phyloP scores from a whole-genome alignment of 2,797 vertebrate species.

The Aldrovandia affinis region DNA sequence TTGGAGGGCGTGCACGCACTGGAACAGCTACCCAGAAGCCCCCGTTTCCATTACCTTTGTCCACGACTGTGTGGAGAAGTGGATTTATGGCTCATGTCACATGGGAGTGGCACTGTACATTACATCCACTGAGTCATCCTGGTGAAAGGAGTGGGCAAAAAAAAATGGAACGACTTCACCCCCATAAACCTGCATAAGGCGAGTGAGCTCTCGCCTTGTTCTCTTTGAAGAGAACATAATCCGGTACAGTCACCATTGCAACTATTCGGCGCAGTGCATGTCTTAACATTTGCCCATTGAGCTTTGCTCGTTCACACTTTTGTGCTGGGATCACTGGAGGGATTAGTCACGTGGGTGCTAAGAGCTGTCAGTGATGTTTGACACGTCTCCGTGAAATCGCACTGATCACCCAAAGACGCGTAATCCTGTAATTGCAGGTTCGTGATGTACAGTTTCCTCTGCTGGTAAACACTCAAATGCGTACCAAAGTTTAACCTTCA shows the following conservation, averaged over 20 bases:
- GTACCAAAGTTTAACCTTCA: slow-evolving; percentile 30
- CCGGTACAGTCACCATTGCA: not conserved
- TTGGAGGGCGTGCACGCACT: no score
- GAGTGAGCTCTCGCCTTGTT: not conserved
- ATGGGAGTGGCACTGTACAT: not conserved
- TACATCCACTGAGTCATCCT: not conserved
- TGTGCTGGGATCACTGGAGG: slow-evolving; percentile 34
- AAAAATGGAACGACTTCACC: not conserved
- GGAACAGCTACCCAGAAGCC: no score
- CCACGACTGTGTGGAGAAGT: no score
- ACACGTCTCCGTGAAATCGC: not conserved
- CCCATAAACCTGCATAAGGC: not conserved
- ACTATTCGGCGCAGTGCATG: not conserved
- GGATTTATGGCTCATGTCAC: not conserved
- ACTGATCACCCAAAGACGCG: slow-evolving; percentile 49
- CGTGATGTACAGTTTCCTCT: slow-evolving; percentile 56
- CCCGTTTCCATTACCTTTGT: no score
- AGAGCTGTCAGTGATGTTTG: slow-evolving; percentile 45
- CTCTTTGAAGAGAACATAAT: not conserved
- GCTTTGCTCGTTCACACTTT: not conserved
- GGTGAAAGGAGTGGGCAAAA: not conserved
- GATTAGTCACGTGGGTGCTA: slow-evolving; percentile 49
- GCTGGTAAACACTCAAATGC: slow-evolving; percentile 58
- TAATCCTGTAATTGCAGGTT: slow-evolving; percentile 60
- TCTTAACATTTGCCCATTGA: not conserved